These are phyloP conservation scores for Coelopa frigida DNA, from an alignment of 1,140 invertebrate species.

Conservation along the genomic window DNA sequence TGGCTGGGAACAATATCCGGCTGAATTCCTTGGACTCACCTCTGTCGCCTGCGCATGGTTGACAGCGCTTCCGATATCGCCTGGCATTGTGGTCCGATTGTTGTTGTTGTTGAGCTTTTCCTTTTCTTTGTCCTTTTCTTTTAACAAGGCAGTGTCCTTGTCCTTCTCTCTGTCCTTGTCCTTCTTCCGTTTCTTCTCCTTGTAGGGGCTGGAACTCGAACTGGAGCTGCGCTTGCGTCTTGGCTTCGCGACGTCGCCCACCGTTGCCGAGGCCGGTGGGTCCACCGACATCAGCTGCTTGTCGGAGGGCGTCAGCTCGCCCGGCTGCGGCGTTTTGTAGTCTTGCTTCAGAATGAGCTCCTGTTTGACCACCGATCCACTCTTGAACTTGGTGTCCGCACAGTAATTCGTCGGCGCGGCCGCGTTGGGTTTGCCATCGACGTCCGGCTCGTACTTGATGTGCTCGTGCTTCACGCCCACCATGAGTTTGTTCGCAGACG, in stretches of 20 bases:
- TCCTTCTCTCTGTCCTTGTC: slow-evolving; percentile 15
- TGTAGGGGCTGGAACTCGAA: slow-evolving; percentile 40
- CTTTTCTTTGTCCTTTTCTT: no score
- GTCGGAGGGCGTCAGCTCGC: background rate
- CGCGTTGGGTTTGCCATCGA: slow-evolving; percentile 23
- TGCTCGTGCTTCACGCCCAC: slow-evolving; percentile 29
- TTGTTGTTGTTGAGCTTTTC: no score
- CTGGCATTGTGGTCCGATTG: no score
- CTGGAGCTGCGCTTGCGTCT: slow-evolving; percentile 39
- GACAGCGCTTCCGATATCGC: no score
- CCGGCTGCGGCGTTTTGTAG: slow-evolving; percentile 3
- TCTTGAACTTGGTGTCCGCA: slow-evolving; percentile 14
- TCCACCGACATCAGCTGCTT: background rate
- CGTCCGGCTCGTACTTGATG: slow-evolving; percentile 39
- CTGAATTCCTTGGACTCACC: no score
- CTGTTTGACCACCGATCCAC: slow-evolving; percentile 4
- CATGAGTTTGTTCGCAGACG: slow-evolving; percentile 5
- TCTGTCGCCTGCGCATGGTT: no score
- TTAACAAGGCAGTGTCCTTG: background rate
- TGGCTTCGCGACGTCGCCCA: slow-evolving; percentile 11
- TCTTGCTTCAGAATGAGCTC: slow-evolving; percentile 14
- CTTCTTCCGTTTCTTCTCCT: slow-evolving; percentile 44
- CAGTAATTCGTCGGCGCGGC: slow-evolving; percentile 13
- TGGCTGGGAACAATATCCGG: no score
- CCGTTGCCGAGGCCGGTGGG: background rate